Base-by-base conservation (phyloP, 2,113 vertebrate genomes). In the Ophthalmolycus amberensis region DNA sequence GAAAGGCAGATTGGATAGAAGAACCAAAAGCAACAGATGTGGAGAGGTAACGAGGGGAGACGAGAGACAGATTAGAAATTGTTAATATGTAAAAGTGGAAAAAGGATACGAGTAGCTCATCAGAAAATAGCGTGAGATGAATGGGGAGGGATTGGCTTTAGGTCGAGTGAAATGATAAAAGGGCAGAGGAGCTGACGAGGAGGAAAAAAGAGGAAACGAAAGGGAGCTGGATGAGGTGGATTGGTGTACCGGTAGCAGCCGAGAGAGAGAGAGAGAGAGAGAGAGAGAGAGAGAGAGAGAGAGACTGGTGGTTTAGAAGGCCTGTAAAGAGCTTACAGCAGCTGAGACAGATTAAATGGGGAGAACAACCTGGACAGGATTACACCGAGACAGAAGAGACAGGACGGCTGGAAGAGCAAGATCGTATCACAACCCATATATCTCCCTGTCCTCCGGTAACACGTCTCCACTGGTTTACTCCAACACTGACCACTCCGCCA, bases 331-430 rank as follows among this genome's bases (percentile, higher is more conserved):
- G 93, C 92, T 94, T 93, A 93, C 42, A 84, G 85, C 80, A 72
- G 91, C 89, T 93, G 93, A 93, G 91, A 83, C 76, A 81, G 91
- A 94, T 93, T 92, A 92, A 79, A 90, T 70, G 72, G 83, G 81
- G 75, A 75, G 89, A 88, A 93, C 91, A 91, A 93, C 91, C 92
- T 93, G 92, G 91, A 93, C 82, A 72, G 91, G 93, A 93, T 94
- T 94, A 93, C 75, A 75, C 44, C 2, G 46, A 80, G 78, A 58
- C 59, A 42, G 70, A 75, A 42, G 74, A 72, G 78, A 81, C 71
- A 70, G 38, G 69, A 77, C 29, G 66, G 67, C 84, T 52, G 58
- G 20, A 18, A 69, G 80, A 71, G 74, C 84, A 67, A 82, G 90
- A 87, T 82, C 0, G n/a, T 83, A 88, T 87, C 87, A 62, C 77